phyloP scores from a whole-genome alignment of 2,113 vertebrate species.

The Erythrolamprus reginae region DNA sequence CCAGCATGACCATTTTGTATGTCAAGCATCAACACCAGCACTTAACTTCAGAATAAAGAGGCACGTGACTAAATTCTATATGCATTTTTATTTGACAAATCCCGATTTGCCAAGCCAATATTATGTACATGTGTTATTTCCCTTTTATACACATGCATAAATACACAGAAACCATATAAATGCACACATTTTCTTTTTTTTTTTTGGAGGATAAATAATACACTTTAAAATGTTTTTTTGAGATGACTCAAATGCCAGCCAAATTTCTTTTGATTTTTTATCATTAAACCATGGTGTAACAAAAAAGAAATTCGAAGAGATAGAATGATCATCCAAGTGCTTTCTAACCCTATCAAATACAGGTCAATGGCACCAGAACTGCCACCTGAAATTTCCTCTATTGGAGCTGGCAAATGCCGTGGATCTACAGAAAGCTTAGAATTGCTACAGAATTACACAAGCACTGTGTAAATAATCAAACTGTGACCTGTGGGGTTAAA shows the following conservation, averaged over 20 bases:
- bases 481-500: conserved; percentile 96
- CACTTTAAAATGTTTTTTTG: conserved; percentile 52
- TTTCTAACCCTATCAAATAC: conserved; percentile 84
- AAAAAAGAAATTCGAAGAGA: conserved; percentile 75
- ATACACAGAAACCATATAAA: not conserved
- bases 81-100: conserved; percentile 51
- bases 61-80: conserved; percentile 64
- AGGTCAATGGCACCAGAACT: conserved; percentile 80
- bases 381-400: conserved; percentile 80
- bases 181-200: conserved; percentile 21
- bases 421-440: conserved; percentile 83
- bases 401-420: conserved; percentile 74
- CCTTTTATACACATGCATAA: not conserved
- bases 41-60: conserved; percentile 65
- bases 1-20: conserved; percentile 71
- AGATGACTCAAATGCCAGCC: conserved; percentile 58
- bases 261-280: conserved; percentile 62
- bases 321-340: conserved; percentile 69
- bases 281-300: conserved; percentile 65
- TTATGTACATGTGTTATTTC: not conserved
- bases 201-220: conserved; percentile 25
- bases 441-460: conserved; percentile 89
- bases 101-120: conserved; percentile 19
- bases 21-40: conserved; percentile 68
- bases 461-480: conserved; percentile 99